Base-by-base conservation (phyloP, 2,888 invertebrate species). In the Ceriagrion tenellum region DNA sequence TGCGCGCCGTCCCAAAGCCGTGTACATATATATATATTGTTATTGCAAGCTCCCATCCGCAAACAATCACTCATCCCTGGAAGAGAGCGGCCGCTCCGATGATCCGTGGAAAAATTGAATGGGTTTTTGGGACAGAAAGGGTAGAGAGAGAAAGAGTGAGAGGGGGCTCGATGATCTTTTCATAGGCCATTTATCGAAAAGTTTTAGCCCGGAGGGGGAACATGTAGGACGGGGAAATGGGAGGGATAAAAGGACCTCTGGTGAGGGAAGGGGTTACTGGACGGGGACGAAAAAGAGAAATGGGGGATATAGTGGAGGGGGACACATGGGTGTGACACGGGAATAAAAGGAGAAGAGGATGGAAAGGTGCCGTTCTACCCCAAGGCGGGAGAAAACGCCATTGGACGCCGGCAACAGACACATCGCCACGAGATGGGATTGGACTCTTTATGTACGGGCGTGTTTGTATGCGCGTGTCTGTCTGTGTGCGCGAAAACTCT, bases 121-220 rank as follows among this genome's bases (percentile, higher is more conserved):
- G 93, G 93, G 40, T 93, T 93, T 93, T 93, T 69, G 59, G 93
- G 93, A 93, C 63, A 69, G 93, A 69, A 93, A 93, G 93, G 93
- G 93, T 93, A 81, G 93, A 47, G 47, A 59, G 20, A 20, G 8
- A 81, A 74, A 47, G 47, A 59, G 20, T 6, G 8, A 47, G 47
- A 8, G 20, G 59, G 59, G 20, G n/a, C 47, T 63, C 93, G 93
- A 93, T 93, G 93, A 93, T 93, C 69, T 93, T 93, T 93, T 93
- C 93, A 93, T 93, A 93, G 93, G 69, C 93, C 93, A 93, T 93
- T 93, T 93, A 93, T 93, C 93, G 93, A 69, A 55, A 93, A 69
- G 93, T 93, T 93, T 93, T 74, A 74, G 69, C n/a, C 55, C 40
- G 18, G 89, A 55, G 89, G 35, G 23, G 81, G n/a, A n/a, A 69